Evolutionary conservation across 2,113 vertebrate species (phyloP).

Genomic region (Crotophaga sulcirostris): DNA sequence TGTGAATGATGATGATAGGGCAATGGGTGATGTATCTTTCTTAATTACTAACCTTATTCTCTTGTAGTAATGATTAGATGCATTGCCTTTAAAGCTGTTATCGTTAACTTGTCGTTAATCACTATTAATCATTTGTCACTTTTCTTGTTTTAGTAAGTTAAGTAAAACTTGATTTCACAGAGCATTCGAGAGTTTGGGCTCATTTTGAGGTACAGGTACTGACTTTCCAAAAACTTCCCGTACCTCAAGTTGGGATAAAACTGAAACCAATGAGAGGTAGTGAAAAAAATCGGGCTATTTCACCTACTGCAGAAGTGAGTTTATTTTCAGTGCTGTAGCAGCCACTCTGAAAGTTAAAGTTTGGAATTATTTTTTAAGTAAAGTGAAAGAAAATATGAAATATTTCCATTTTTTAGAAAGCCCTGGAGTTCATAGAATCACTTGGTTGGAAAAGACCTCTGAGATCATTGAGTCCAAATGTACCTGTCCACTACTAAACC

Average conservation of each 20-base stretch:
- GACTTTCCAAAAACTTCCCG: neutral
- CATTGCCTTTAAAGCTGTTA: too few species aligned
- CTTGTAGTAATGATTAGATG: too few species aligned
- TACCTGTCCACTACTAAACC: too few species aligned
- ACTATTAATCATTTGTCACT: too few species aligned
- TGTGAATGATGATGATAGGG: too few species aligned
- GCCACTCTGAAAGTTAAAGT: neutral
- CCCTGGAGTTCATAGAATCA: neutral
- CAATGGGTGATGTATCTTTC: too few species aligned
- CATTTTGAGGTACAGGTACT: neutral
- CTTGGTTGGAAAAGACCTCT: too few species aligned
- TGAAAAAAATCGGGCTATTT: neutral
- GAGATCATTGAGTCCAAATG: too few species aligned
- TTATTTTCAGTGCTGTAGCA: neutral
- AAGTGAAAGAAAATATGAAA: neutral
- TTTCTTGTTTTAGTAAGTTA: too few species aligned
- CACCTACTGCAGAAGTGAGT: neutral
- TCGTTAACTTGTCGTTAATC: too few species aligned
- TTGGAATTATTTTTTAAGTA: neutral
- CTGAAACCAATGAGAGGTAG: neutral
- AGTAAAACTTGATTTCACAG: too few species aligned
- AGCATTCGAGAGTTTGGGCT: neutral
- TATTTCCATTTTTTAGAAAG: neutral
- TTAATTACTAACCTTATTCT: too few species aligned
- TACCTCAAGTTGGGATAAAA: neutral